Conservation (phyloP, 2,888 invertebrate genomes). For the Andrena praecox region DNA sequence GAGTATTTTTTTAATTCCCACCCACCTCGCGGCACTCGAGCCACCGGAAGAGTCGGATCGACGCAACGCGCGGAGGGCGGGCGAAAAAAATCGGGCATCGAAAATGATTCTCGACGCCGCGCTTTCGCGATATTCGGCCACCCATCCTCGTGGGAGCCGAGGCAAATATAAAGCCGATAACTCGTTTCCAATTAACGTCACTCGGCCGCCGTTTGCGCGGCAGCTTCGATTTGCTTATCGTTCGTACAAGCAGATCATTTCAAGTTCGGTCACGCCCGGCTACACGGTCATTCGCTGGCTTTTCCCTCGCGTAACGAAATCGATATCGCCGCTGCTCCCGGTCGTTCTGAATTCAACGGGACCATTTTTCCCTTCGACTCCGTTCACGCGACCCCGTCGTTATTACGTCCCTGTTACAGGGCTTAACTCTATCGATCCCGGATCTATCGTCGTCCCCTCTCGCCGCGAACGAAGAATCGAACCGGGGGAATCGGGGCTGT, state of each 20-base stretch:
- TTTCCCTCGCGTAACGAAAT: slow-evolving; percentile 14
- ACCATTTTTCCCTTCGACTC: slow-evolving; percentile 4
- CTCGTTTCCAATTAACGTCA: slow-evolving; percentile 69
- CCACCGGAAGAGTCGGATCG: neutral
- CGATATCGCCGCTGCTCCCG: slow-evolving; percentile 35
- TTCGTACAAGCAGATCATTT: slow-evolving; percentile 55
- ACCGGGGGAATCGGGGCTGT: too few relatives aligned
- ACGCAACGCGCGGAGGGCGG: neutral
- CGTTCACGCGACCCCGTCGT: slow-evolving; percentile 21
- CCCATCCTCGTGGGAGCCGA: neutral
- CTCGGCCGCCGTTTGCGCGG: slow-evolving; percentile 49
- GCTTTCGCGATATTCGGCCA: neutral
- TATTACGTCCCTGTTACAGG: slow-evolving; percentile 42
- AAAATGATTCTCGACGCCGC: slow-evolving; percentile 36
- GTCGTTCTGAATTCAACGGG: slow-evolving; percentile 32
- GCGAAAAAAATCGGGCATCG: slow-evolving; percentile 5
- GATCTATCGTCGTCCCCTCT: slow-evolving; percentile 2
- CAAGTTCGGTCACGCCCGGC: slow-evolving; percentile 51
- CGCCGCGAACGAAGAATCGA: too few relatives aligned
- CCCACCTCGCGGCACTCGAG: neutral
- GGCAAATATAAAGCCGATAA: slow-evolving; percentile 56
- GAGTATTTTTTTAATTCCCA: slow-evolving; percentile 20
- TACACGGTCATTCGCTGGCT: slow-evolving; percentile 26
- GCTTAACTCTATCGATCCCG: slow-evolving; percentile 32
- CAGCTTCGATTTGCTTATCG: slow-evolving; percentile 60